Evolutionary conservation across 2,888 invertebrate species (phyloP).

Genomic region (Parnassius apollo): DNA sequence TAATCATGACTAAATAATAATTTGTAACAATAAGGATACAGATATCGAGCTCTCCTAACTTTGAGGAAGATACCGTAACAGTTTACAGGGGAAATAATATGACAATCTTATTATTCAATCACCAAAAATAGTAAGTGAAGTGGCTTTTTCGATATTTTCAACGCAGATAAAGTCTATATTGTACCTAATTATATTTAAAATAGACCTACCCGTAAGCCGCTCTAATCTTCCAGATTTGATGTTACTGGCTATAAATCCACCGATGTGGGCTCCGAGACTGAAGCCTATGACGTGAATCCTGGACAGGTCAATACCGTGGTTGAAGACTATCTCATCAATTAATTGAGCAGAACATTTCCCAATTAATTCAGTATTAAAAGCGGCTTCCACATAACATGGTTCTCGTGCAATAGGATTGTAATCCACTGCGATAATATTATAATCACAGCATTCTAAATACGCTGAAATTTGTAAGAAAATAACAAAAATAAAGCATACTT

Average conservation of each 20-base stretch:
- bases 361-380: constrained; percentile 79
- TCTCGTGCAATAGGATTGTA: constrained; percentile 80
- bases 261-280: constrained; percentile 83
- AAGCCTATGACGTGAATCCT: constrained; percentile 83
- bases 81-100: too few relatives aligned
- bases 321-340: constrained; percentile 72
- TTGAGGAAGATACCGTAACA: too few relatives aligned
- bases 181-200: too few relatives aligned
- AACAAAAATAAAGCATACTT: background rate
- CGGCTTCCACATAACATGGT: constrained; percentile 83
- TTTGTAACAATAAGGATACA: too few relatives aligned
- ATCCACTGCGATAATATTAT: constrained; percentile 83
- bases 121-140: too few relatives aligned
- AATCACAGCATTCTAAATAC: constrained; percentile 76
- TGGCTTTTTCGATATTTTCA: too few relatives aligned
- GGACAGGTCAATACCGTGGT: constrained; percentile 59
- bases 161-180: too few relatives aligned
- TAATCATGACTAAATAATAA: too few relatives aligned
- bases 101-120: too few relatives aligned
- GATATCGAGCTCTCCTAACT: too few relatives aligned
- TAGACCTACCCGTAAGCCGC: constrained; percentile 76
- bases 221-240: constrained; percentile 64
- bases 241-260: constrained; percentile 76
- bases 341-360: constrained; percentile 83
- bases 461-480: constrained; percentile 45